Base-by-base conservation (phyloP, 2,888 invertebrate species). In the Pteria penguin region DNA sequence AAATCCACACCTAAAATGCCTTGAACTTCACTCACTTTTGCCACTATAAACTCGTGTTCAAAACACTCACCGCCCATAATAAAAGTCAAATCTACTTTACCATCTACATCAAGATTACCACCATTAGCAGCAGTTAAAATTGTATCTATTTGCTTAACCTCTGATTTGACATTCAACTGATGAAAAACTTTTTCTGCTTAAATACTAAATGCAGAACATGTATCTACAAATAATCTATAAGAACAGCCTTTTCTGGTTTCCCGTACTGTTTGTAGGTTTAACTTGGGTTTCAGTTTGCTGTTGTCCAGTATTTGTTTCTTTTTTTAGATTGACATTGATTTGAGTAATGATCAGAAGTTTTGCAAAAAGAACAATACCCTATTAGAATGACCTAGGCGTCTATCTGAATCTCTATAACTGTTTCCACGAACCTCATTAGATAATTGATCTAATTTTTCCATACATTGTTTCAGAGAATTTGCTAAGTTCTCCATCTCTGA, bases 1-100 rank as follows among this genome's bases (percentile, higher is more conserved):
- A 79, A 79, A 62, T 79, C 79, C 65, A 61, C 71, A n/a, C 79
- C 81, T 33, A 77, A 63, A 52, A 81, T 65, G 32, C 63, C 77
- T 29, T 68, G 55, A 8, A 66, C 52, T 18, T 57, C 69, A 79
- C 71, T 63, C n/a, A 73, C n/a, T n/a, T 78, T 75, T 52, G 80
- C 80, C 4, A 80, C 76, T 36, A 76, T 33, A 31, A 78, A 78
- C 24, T 70, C 57, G 63, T 75, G 67, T 54, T 33, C 24, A 67
- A 75, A 72, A 2, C 31, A 29, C 52, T 32, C n/a, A 66, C 65
- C 57, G 29, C 57, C 69, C 14, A 76, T 32, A 45, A 61, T 58
- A 70, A 76, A 79, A 22, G 67, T 24, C 22, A 72, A 54, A 8
- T 22, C 29, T n/a, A 66, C 32, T 32, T 75, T 60, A 11, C 79